Conservation (phyloP, 2,888 invertebrate species). For the Acheta domesticus region DNA sequence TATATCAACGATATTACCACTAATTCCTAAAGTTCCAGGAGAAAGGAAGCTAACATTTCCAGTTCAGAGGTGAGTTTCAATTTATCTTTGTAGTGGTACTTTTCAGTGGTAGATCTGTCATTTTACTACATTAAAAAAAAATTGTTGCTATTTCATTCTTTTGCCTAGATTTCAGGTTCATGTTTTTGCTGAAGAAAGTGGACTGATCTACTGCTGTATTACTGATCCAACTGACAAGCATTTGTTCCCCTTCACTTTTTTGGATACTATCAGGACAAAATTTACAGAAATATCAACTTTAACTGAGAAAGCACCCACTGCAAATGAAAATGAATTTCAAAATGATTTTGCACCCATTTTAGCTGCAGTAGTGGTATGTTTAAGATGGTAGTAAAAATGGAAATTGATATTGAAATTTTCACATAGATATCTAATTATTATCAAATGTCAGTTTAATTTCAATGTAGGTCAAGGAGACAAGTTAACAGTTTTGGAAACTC, state of each 20-base stretch:
- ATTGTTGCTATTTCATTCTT: neutral
- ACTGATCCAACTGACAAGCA: conserved; percentile 27
- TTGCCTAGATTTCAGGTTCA: conserved; percentile 31
- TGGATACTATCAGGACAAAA: conserved; percentile 29
- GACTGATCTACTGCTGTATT: conserved; percentile 24
- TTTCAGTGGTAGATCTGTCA: neutral
- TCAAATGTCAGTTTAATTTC: conserved; percentile 30
- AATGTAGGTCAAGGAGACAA: conserved; percentile 33
- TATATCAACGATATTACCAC: no score
- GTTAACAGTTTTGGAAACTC: conserved; percentile 27
- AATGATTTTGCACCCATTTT: conserved; percentile 34
- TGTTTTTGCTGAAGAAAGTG: conserved; percentile 23
- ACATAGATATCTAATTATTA: neutral
- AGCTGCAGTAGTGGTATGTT: conserved; percentile 31
- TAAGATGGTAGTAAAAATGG: no score
- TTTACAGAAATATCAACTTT: conserved; percentile 32
- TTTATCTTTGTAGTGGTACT: neutral
- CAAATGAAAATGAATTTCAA: conserved; percentile 33
- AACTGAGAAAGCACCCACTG: conserved; percentile 25
- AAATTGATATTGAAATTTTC: no score
- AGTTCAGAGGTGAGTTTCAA: conserved; percentile 27
- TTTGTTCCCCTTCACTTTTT: conserved; percentile 31
- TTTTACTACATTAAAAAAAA: no score
- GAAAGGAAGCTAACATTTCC: conserved; percentile 26
- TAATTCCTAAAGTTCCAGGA: conserved; percentile 23